Percentiles rank a stretch among this genome's conserved stretches.
Evolutionary conservation across 2,888 invertebrate genomes (phyloP).

Genomic region (Celastrina argiolus): DNA sequence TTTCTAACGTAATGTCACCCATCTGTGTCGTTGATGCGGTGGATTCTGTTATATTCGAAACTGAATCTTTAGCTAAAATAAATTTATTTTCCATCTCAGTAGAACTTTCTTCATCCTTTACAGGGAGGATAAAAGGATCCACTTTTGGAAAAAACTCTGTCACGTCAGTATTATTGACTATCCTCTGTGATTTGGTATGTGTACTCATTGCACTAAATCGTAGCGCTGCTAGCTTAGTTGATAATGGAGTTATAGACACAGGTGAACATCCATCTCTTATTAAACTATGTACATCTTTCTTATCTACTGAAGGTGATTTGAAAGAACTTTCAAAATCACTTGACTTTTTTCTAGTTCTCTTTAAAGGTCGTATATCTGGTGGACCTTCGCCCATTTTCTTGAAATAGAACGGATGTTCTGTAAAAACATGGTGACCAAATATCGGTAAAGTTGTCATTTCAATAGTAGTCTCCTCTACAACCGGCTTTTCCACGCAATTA

Average conservation of each 20-base stretch:
- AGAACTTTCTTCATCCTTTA: constrained; percentile 67
- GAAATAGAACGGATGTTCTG: constrained; percentile 73
- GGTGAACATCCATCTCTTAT: constrained; percentile 70
- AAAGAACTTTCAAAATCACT: constrained; percentile 69
- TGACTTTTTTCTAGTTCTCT: constrained; percentile 68
- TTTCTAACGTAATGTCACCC: constrained; percentile 75
- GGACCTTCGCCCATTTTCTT: constrained; percentile 57
- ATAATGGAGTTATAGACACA: constrained; percentile 78
- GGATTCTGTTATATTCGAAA: constrained; percentile 57
- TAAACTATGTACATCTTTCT: constrained; percentile 59
- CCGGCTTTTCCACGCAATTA: constrained; percentile 62
- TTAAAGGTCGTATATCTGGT: constrained; percentile 58
- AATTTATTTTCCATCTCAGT: constrained; percentile 74
- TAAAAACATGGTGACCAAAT: constrained; percentile 68
- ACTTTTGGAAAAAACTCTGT: constrained; percentile 74
- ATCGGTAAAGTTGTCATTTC: constrained; percentile 71
- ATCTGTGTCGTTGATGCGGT: constrained; percentile 73
- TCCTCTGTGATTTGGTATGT: constrained; percentile 56
- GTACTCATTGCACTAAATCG: constrained; percentile 75
- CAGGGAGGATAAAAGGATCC: constrained; percentile 59
- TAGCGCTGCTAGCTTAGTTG: constrained; percentile 77
- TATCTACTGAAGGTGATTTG: constrained; percentile 67
- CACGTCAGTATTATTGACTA: constrained; percentile 56
- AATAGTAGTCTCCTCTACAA: constrained; percentile 42
- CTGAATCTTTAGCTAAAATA: constrained; percentile 59